Conservation (phyloP, 2,113 vertebrate genomes). For the Entelurus aequoreus region DNA sequence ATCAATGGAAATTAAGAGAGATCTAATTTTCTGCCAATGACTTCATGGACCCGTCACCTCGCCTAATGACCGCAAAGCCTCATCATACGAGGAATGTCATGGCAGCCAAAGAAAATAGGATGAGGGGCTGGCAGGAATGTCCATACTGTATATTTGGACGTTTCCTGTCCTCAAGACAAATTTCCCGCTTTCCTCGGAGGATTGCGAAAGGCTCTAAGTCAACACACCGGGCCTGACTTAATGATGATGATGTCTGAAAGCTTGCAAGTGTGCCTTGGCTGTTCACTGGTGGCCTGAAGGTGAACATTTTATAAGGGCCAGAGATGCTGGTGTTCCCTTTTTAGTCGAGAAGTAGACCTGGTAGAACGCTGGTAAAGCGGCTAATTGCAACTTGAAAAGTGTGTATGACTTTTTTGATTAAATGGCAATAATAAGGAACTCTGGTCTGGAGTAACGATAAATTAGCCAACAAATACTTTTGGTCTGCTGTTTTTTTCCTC, state of each 20-base stretch:
- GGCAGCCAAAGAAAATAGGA: slow-evolving; percentile 48
- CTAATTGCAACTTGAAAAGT: slow-evolving; percentile 23
- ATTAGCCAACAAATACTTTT: slow-evolving; percentile 8
- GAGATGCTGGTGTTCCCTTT: slow-evolving; percentile 26
- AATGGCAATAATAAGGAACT: slow-evolving; percentile 7
- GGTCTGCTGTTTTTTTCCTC: neutral
- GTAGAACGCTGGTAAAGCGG: slow-evolving; percentile 14
- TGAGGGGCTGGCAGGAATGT: slow-evolving; percentile 39
- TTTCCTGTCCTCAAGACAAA: slow-evolving; percentile 51
- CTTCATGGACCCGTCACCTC: slow-evolving; percentile 18
- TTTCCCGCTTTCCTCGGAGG: slow-evolving; percentile 51
- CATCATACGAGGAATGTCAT: slow-evolving; percentile 22
- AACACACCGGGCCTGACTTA: slow-evolving; percentile 44
- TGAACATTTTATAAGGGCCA: neutral
- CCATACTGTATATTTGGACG: slow-evolving; percentile 55
- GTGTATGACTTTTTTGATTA: slow-evolving; percentile 6
- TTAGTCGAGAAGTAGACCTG: neutral
- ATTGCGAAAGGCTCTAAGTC: slow-evolving; percentile 63
- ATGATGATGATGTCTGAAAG: slow-evolving; percentile 59
- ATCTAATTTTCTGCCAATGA: slow-evolving; percentile 15
- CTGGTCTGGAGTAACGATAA: slow-evolving; percentile 7
- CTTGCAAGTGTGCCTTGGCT: slow-evolving; percentile 57
- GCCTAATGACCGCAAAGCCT: slow-evolving; percentile 14
- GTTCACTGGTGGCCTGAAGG: slow-evolving; percentile 47
- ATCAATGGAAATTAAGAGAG: slow-evolving; percentile 11